Percentiles rank a stretch among this genome's conserved stretches.
Conservation (phyloP, 2,113 vertebrate genomes). For the Parus major region DNA sequence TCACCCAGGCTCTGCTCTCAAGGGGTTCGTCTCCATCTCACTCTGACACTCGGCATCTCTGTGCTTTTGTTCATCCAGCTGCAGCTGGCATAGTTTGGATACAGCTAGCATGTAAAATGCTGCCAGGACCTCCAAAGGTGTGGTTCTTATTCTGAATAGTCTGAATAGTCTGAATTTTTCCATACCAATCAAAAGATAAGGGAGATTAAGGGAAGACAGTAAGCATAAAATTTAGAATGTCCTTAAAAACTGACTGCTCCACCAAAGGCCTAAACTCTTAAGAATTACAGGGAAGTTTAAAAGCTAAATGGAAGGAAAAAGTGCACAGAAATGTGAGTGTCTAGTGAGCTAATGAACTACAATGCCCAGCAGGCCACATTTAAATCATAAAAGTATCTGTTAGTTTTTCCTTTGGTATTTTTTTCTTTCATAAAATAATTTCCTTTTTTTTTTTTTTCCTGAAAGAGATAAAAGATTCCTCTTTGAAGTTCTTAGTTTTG, state of each 20-base stretch:
- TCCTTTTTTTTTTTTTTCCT: neutral
- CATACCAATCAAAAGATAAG: neutral
- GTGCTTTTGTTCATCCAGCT: neutral
- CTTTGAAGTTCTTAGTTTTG: neutral
- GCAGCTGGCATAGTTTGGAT: neutral
- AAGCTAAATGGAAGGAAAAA: neutral
- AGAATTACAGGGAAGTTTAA: neutral
- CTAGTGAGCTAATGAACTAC: neutral
- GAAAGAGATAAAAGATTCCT: neutral
- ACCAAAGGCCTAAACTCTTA: neutral
- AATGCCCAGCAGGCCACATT: neutral
- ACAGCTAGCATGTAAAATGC: neutral
- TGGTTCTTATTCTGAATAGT: neutral
- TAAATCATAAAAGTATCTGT: neutral
- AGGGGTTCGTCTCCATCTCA: rapidly evolving
- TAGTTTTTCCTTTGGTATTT: neutral
- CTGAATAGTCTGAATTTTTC: neutral
- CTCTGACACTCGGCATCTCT: no score
- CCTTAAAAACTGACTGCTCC: neutral
- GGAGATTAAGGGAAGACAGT: neutral
- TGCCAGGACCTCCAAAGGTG: neutral
- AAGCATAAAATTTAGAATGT: neutral
- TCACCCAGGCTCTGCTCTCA: neutral
- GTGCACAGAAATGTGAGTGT: neutral
- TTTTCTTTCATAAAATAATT: neutral